These are phyloP conservation scores for Poeciliopsis occidentalis DNA, from an alignment of 2,113 vertebrate species.

Conservation along the genomic window DNA sequence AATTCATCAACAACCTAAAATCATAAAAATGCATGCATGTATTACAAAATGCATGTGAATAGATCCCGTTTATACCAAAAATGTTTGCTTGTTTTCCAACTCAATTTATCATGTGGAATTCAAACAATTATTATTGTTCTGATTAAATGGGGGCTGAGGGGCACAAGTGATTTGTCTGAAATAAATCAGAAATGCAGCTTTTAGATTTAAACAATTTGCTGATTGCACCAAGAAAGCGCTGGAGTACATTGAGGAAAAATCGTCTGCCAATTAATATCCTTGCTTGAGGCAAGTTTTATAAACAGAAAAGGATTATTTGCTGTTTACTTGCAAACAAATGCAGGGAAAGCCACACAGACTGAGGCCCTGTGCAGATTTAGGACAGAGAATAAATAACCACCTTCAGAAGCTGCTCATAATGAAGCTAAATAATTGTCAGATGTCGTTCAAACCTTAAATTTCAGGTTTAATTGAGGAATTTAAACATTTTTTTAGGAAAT, in stretches of 20 bases:
- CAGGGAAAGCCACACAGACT: constrained; percentile 41
- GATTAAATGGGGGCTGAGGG: not conserved
- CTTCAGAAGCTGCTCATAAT: not conserved
- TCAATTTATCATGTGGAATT: constrained; percentile 8
- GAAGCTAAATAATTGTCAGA: constrained; percentile 16
- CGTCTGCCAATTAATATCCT: not conserved
- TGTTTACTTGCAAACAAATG: constrained; percentile 19
- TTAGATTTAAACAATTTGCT: constrained; percentile 29
- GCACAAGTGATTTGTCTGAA: constrained; percentile 8
- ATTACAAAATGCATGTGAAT: constrained; percentile 2
- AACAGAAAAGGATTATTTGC: constrained; percentile 5
- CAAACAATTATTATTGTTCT: constrained; percentile 24
- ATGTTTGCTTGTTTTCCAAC: not conserved
- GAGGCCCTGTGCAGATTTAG: constrained; percentile 64
- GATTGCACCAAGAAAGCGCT: constrained; percentile 12
- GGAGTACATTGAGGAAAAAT: constrained; percentile 18
- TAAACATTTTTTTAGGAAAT: not conserved
- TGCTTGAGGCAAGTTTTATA: not conserved
- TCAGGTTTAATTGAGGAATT: not conserved
- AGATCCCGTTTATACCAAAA: constrained; percentile 9
- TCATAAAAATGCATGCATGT: not conserved
- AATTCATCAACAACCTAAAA: not conserved
- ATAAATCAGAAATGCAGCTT: constrained; percentile 14
- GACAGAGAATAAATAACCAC: constrained; percentile 23
- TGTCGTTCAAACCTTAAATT: constrained; percentile 13